A percentile compares a stretch with the other conserved stretches of the same genome.
Evolutionary conservation across 1,140 invertebrate species (phyloP).

Genomic region (Doryteuthis pealeii): DNA sequence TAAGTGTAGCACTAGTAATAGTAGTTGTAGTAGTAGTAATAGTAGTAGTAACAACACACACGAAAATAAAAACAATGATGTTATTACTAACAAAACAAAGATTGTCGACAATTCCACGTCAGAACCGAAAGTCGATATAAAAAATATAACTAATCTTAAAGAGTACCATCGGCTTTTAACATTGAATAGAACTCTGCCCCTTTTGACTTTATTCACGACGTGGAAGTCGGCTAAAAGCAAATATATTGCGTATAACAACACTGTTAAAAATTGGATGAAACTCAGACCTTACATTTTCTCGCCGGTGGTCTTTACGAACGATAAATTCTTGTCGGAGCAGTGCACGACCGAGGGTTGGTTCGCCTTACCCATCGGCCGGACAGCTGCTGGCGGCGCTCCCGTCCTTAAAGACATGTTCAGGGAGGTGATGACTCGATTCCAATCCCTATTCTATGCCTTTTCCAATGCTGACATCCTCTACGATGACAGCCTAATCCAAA

Average conservation of each 20-base stretch:
- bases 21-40: background rate
- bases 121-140: background rate
- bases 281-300: constrained; percentile 27
- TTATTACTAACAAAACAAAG: no score
- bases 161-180: background rate
- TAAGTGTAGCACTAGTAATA: background rate
- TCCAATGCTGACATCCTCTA: constrained; percentile 44
- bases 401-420: constrained; percentile 38
- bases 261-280: constrained; percentile 37
- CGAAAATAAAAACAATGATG: background rate
- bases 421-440: constrained; percentile 24
- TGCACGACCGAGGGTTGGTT: constrained; percentile 27
- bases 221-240: constrained; percentile 28
- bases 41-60: background rate
- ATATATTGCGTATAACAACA: constrained; percentile 34
- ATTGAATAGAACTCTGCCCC: constrained; percentile 12
- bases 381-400: constrained; percentile 30
- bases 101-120: background rate
- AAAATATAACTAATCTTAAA: background rate
- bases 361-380: constrained; percentile 22
- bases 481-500: constrained; percentile 27
- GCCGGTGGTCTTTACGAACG: constrained; percentile 36
- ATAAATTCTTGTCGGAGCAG: constrained; percentile 17
- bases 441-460: constrained; percentile 36
- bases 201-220: constrained; percentile 38